Percentiles rank a stretch among this genome's conserved stretches.
Conservation (phyloP, 2,888 invertebrate genomes). For the Synergus umbraculus region DNA sequence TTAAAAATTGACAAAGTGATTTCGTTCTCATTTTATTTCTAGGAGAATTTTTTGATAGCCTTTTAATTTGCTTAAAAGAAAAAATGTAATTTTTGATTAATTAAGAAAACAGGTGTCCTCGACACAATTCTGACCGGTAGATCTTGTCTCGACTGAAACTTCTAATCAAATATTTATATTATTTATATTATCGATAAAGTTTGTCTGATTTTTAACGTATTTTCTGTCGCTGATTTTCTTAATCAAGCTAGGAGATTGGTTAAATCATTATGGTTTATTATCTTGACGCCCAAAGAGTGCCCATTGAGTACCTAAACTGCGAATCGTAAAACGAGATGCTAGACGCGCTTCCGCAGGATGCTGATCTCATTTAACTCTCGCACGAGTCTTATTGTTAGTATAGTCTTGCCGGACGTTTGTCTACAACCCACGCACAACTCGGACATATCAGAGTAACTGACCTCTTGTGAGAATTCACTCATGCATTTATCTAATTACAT, state of each 20-base stretch:
- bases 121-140: neutral
- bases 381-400: neutral
- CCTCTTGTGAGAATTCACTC: constrained; percentile 19
- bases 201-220: neutral
- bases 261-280: neutral
- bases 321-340: constrained; percentile 15
- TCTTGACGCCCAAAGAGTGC: neutral
- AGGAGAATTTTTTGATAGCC: too few relatives aligned
- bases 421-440: constrained; percentile 8
- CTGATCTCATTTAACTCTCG: constrained; percentile 11
- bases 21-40: too few relatives aligned
- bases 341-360: constrained; percentile 30
- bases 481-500: constrained; percentile 12
- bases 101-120: too few relatives aligned
- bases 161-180: too few relatives aligned
- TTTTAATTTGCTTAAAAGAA: too few relatives aligned
- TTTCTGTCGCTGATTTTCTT: neutral
- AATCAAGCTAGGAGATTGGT: too few relatives aligned
- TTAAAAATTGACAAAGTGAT: too few relatives aligned
- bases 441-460: constrained; percentile 33
- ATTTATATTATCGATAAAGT: neutral
- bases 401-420: constrained; percentile 16
- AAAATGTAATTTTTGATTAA: too few relatives aligned
- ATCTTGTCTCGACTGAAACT: neutral
- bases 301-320: constrained; percentile 2